Evolutionary conservation across 1,140 invertebrate species (phyloP).

Genomic region (Lerema accius): DNA sequence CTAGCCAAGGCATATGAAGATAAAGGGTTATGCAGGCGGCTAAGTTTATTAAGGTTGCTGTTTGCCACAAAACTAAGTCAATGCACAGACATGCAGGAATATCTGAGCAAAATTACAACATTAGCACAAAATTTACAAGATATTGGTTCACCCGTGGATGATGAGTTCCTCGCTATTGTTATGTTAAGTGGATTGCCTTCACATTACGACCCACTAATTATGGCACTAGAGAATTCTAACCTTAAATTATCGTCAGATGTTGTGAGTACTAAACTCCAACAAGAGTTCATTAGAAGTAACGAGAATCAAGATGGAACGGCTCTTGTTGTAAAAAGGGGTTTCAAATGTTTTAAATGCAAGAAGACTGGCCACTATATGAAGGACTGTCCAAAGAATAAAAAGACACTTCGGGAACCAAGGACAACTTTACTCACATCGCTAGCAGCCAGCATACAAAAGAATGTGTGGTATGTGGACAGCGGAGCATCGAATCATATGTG

Average conservation of each 20-base stretch:
- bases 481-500: too few relatives aligned
- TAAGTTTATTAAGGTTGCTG: constrained; percentile 26
- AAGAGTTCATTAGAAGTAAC: constrained; percentile 26
- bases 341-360: too few relatives aligned
- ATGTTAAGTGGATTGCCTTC: constrained; percentile 50
- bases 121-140: constrained; percentile 43
- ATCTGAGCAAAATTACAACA: constrained; percentile 31
- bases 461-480: too few relatives aligned
- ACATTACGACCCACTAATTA: constrained; percentile 50
- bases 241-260: constrained; percentile 45
- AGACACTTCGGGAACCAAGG: too few relatives aligned
- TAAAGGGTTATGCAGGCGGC: constrained; percentile 37
- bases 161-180: constrained; percentile 51
- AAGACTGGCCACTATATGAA: too few relatives aligned
- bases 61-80: constrained; percentile 24
- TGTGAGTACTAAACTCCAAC: constrained; percentile 47
- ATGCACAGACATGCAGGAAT: constrained; percentile 17
- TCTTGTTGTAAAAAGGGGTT: too few relatives aligned
- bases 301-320: too few relatives aligned
- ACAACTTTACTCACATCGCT: too few relatives aligned
- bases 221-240: constrained; percentile 53
- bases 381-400: too few relatives aligned
- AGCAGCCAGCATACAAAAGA: too few relatives aligned
- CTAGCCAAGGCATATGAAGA: constrained; percentile 40
- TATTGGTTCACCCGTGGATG: constrained; percentile 44